Conservation (phyloP, 2,888 invertebrate genomes). For the Chrysina gloriosa region DNA sequence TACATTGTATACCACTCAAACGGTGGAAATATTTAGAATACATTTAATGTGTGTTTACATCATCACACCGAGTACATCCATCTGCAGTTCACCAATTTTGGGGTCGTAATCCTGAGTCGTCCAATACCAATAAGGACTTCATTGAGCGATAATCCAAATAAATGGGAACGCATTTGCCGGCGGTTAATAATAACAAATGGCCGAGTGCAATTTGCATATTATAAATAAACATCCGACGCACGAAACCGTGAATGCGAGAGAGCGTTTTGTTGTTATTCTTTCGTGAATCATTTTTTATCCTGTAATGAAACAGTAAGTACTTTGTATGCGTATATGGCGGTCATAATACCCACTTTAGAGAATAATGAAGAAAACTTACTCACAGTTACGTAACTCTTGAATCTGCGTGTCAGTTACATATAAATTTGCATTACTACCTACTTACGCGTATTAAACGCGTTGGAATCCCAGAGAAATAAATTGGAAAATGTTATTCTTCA, state of each 20-base stretch:
- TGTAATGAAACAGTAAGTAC: slow-evolving; percentile 33
- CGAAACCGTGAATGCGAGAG: slow-evolving; percentile 8
- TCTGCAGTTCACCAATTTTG: slow-evolving; percentile 39
- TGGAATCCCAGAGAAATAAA: neutral
- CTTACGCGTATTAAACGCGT: neutral
- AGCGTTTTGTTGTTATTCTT: slow-evolving; percentile 33
- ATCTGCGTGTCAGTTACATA: slow-evolving; percentile 17
- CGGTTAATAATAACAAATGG: slow-evolving; percentile 40
- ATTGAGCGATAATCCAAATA: slow-evolving; percentile 42
- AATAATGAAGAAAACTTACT: slow-evolving; percentile 15
- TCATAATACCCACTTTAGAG: slow-evolving; percentile 25
- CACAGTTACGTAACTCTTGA: slow-evolving; percentile 9
- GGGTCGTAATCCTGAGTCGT: slow-evolving; percentile 18
- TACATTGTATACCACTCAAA: neutral
- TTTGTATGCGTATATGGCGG: slow-evolving; percentile 30
- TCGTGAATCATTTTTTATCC: slow-evolving; percentile 25
- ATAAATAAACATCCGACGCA: slow-evolving; percentile 32
- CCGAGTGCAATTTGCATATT: slow-evolving; percentile 38
- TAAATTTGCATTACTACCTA: slow-evolving; percentile 35
- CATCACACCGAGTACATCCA: slow-evolving; percentile 33
- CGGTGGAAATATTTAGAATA: slow-evolving; percentile 6
- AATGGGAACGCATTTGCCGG: slow-evolving; percentile 38
- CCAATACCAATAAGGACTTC: slow-evolving; percentile 39
- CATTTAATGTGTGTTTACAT: slow-evolving; percentile 39
- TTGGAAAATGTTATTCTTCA: no score